These are phyloP conservation scores for Parnassius mnemosyne DNA, from an alignment of 2,888 invertebrate genomes.

Conservation along the genomic window DNA sequence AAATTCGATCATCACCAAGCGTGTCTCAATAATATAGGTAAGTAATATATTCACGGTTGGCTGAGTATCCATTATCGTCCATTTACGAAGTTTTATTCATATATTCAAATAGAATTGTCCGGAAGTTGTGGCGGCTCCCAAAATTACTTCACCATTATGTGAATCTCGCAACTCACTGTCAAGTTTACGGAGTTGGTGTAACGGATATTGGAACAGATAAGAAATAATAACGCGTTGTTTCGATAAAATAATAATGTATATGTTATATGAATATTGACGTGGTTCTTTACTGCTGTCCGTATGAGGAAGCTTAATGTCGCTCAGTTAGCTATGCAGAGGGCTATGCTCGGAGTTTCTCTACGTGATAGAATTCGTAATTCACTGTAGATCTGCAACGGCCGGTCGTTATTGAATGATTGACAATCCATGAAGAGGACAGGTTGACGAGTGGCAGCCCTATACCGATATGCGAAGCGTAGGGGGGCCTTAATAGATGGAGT, in stretches of 20 bases:
- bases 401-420: no score
- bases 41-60: conserved; percentile 49
- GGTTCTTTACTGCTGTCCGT: no score
- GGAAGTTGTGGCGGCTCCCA: conserved; percentile 51
- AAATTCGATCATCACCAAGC: not conserved
- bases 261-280: no score
- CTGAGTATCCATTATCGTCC: conserved; percentile 53
- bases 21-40: conserved; percentile 21
- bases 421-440: no score
- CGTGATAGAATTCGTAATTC: no score
- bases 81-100: conserved; percentile 51
- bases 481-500: no score
- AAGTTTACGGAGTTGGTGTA: conserved; percentile 32
- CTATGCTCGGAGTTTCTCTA: no score
- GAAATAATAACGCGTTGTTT: conserved; percentile 13
- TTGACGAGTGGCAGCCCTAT: no score
- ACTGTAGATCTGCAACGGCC: no score
- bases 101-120: conserved; percentile 55
- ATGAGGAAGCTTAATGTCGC: no score
- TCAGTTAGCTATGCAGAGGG: no score
- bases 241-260: not conserved
- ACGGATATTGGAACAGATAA: conserved; percentile 26
- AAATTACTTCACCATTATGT: conserved; percentile 55
- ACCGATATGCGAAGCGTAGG: no score
- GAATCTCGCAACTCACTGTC: conserved; percentile 52